Evolutionary conservation across 2,888 invertebrate genomes (phyloP), one percentile per base, ranked within the genome.

Genomic region (Agriopis marginaria): DNA sequence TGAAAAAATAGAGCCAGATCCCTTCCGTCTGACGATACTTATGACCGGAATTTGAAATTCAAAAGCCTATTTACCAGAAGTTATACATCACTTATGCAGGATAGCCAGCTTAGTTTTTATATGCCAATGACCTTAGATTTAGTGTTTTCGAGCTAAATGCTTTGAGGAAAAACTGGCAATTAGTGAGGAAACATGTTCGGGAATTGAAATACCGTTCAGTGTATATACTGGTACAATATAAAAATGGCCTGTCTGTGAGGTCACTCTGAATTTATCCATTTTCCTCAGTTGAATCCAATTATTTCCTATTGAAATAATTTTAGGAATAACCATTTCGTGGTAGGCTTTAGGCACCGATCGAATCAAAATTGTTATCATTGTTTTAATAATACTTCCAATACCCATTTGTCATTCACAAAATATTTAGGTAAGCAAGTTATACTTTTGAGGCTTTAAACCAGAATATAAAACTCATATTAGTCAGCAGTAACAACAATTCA

Each of bases 401-500:
- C 9, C 0, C 12, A 39, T 11, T 11, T 53, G 39, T 53, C 53
- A 32, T 53, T 32, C 3, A 40, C 40, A 54, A 56, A 56, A 17
- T 23, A 17, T 40, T 14, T 55, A 11, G 17, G 32, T 32, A 14
- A 40, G 9, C 7, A 14, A 45, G 10, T 45, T 23, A 12, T 17
- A 45, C 0, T 17, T 58, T 45, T 32, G n/a, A 23, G 7, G 12
- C 12, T 11, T 58, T 47, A 9, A 10, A 58, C 23, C 23, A 12
- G 45, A 58, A 47, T 45, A 45, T 32, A 12, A 45, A 58, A 58
- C 32, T 32, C 45, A 32, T 42, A 58, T 58, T 47, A 58, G 58
- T 58, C 58, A 58, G 12, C 58, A n/a, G 12, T 47, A 45, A 45
- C 58, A 44, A 55, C 23, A 55, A 7, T 55, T 23, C 53, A 60